phyloP scores from a whole-genome alignment of 1,140 invertebrate species.

The Zaprionus davidi region DNA sequence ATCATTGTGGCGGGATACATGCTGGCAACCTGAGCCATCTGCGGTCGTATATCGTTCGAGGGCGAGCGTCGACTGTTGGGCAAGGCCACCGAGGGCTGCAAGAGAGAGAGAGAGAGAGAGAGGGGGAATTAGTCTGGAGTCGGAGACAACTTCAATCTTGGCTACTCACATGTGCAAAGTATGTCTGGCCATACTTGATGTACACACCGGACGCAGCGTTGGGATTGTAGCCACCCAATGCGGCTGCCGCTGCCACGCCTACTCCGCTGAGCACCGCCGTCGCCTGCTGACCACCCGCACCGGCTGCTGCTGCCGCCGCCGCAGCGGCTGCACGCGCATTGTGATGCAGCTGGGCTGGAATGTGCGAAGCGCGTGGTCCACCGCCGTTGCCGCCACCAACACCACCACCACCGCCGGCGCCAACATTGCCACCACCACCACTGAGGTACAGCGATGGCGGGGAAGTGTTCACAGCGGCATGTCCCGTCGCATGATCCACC shows the following conservation, averaged over 20 bases:
- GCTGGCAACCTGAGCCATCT: conserved; percentile 80
- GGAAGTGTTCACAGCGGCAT: conserved; percentile 57
- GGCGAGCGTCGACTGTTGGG: conserved; percentile 83
- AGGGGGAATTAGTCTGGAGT: neutral
- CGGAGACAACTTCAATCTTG: no score
- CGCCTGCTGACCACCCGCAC: conserved; percentile 57
- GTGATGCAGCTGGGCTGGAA: conserved; percentile 82
- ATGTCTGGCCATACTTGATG: conserved; percentile 83
- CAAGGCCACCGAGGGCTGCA: conserved; percentile 80
- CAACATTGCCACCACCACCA: conserved; percentile 15
- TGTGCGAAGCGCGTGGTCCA: conserved; percentile 71
- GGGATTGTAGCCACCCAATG: conserved; percentile 79
- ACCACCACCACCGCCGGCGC: conserved; percentile 16
- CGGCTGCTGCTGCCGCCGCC: conserved; percentile 65
- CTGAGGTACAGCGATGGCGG: conserved; percentile 63
- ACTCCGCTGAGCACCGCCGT: conserved; percentile 75
- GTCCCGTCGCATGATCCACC: conserved; percentile 60
- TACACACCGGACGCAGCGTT: conserved; percentile 77
- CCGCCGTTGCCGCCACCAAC: conserved; percentile 44
- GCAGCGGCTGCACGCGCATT: conserved; percentile 62
- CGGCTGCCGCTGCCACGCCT: conserved; percentile 65
- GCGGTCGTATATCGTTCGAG: conserved; percentile 78
- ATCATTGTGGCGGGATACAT: conserved; percentile 84
- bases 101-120: neutral
- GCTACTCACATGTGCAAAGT: conserved; percentile 83